Base-by-base conservation (phyloP, 2,888 invertebrate species). In the Calameuta pallipes region DNA sequence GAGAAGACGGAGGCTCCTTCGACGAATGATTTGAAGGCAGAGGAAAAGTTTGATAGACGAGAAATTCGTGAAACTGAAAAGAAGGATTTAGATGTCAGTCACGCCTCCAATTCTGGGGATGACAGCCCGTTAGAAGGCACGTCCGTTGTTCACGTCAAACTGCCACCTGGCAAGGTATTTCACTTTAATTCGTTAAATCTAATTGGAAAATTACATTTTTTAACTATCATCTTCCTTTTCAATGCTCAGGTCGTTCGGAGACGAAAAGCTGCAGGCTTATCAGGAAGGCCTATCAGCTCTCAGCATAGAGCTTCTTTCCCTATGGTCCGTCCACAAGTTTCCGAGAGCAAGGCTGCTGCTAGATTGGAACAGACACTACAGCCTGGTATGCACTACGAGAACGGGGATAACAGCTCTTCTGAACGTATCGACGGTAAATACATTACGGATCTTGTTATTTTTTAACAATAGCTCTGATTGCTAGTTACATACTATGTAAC, bases 101-200 rank as follows among this genome's bases (percentile, higher is more conserved):
- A 93, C 36, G 92, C 87, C 73, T 90, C 89, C 35, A 89, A 90
- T 85, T 90, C 90, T 69, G 94, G 94, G 86, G 94, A 93, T 75
- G 93, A 94, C 69, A 93, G 93, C n/a, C 92, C 94, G 0, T 92
- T 93, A 9, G 94, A 95, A 84, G 94, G 94, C 76, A 93, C 92
- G 75, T 93, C 93, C 69, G 92, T 94, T 76, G 94, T 95, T 11
- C 94, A 94, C 87, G 94, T 95, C 3, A 94, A 95, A 85, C 89
- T 96, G 82, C 94, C 95, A 31, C 94, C 95, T n/a, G 96, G 95
- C 81, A 95, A 96, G 93, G 96, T 95, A 85, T 80, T 78, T 34
- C 0, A 15, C 9, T 56, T 23, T 56, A 6, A 9, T 56, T 56
- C 9, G 23, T 56, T 56, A 56, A 56, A 23, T 56, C 1, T 56